Base-by-base conservation (phyloP, 1,140 invertebrate species). In the Vollenhovia emeryi region DNA sequence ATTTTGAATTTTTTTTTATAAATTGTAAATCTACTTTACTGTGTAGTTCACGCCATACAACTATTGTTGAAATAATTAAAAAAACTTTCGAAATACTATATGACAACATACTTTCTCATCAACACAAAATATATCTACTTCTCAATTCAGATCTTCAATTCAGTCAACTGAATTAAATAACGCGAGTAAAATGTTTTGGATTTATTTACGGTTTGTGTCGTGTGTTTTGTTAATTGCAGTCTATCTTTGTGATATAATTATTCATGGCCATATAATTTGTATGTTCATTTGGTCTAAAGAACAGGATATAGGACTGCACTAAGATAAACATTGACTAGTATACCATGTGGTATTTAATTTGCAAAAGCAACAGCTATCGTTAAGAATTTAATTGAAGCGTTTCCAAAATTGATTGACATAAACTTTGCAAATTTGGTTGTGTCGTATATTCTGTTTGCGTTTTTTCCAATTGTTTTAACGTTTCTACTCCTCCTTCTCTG, bases 401-500 rank as follows among this genome's bases (percentile, higher is more conserved):
- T 76, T 95, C 92, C 62, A 95, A 80, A 76, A 96, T 95, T 36
- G 95, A 92, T 64, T 84, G 92, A 74, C 95, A 95, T n/a, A 95
- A 91, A 40, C 90, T 87, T 75, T 92, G 92, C 13, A 96, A 93
- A 33, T 94, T 92, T 5, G 92, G 91, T 82, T 95, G 94, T 3
- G 92, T 91, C 15, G 92, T 87, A 64, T 66, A 92, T 52, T 92
- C 93, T 9, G 92, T 89, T 55, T 95, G 91, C 5, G 95, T 91
- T 59, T 94, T 82, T 50, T 94, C 90, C 73, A 96, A 90, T 40
- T 92, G 91, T 78, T 93, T 93, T 33, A 97, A 87, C 45, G 96
- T 95, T 24, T 93, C 92, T 45, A 95, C 94, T 21, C 97, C 97
- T 57, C 96, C 95, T 91, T 97, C 97, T 86, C 96, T 95, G 48